Base-by-base conservation (phyloP, 2,797 vertebrate species). In the Chaenodraco wilsoni region DNA sequence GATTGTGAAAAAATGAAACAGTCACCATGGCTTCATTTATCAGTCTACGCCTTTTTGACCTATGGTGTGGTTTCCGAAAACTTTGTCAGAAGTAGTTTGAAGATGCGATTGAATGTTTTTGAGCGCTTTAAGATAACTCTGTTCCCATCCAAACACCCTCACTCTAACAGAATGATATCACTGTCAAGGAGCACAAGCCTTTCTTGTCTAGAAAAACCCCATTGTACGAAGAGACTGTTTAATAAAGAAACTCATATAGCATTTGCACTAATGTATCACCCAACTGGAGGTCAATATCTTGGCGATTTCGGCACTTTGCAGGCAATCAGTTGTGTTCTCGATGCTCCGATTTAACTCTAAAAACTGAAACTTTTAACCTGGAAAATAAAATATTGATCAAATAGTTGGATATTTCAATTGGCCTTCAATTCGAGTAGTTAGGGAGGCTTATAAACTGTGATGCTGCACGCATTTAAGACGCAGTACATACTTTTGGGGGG, bases 161-260 rank as follows among this genome's bases (percentile, higher is more conserved):
- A 64, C 43, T 70, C 4, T 10, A 16, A 3, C 5, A 67, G 23
- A 66, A 51, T 57, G 40, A 37, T 16, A 21, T 61, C 10, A 1
- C 15, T 45, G 9, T 60, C n/a, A 43, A 40, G 3, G 50, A 72
- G 8, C 31, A 13, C 19, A n/a, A 69, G 19, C 31, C 19, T 41
- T 37, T 56, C 23, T 49, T 56, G 8, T 78, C 4, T n/a, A n/a
- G n/a, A 74, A 68, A 50, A 45, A 65, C 31, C 10, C n/a, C 3
- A 48, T 21, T 40, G n/a, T 8, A 17, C 6, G 33, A 8, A 46
- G 19, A 46, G 21, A 50, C 16, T 49, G 33, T 60, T 46, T 15
- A 27, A 58, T 33, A 50, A 31, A 21, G 73, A 55, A 46, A 37
- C 1, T 9, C 6, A 37, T 37, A 37, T 37, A 37, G 33, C 33